phyloP scores from a whole-genome alignment of 2,113 vertebrate species.

The Vicugna pacos region DNA sequence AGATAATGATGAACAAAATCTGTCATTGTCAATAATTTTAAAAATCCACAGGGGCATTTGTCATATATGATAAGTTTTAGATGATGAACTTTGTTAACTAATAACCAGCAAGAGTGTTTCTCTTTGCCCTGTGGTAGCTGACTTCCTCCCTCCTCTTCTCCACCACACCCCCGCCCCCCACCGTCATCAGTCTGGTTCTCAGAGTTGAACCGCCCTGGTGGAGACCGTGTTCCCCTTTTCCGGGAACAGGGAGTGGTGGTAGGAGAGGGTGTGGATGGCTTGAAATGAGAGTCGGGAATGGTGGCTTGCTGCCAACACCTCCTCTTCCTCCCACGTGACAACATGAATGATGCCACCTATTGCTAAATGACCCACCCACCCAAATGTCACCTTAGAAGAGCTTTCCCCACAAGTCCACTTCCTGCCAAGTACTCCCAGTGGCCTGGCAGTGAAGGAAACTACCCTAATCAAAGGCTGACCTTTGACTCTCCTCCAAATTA shows the following conservation, averaged over 20 bases:
- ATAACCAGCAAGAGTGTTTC: background rate
- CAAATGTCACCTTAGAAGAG: background rate
- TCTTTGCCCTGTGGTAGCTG: background rate
- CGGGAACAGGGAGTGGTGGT: background rate
- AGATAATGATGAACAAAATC: background rate
- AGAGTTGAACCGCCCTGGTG: background rate
- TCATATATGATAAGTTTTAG: background rate
- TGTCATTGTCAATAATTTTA: background rate
- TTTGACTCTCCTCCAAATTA: background rate
- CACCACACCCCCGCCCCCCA: no score
- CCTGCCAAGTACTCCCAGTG: background rate
- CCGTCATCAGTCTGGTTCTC: background rate
- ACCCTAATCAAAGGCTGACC: background rate
- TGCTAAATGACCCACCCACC: background rate
- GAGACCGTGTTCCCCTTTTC: background rate
- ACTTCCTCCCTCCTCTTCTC: background rate
- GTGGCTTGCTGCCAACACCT: background rate
- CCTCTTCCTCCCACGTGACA: background rate
- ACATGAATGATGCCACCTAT: background rate
- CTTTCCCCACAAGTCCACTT: background rate
- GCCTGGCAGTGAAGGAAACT: background rate
- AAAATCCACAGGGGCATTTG: background rate
- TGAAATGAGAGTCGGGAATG: background rate
- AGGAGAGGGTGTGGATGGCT: background rate
- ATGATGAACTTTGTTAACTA: background rate